Evolutionary conservation across 2,888 invertebrate species (phyloP), one percentile per base, ranked within the genome.

Genomic region (Tribolium freemani): DNA sequence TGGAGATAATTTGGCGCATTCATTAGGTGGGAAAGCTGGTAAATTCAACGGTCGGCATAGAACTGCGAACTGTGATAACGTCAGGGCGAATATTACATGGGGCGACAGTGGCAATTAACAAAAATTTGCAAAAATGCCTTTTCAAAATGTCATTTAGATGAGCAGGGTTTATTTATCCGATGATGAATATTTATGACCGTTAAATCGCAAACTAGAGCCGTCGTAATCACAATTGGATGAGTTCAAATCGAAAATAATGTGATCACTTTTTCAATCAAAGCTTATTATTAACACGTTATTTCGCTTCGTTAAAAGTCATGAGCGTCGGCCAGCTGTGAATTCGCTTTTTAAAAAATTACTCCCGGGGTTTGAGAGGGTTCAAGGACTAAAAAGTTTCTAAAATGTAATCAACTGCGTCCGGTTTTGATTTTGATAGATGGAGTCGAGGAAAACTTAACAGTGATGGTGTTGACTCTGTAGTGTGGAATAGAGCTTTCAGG

Each of bases 1-100:
- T 72, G 61, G 73, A 73, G 75, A 76, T 76, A 73, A 76, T 75
- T 75, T 72, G 71, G 73, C 67, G 73, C 69, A 64, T 73, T 73
- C 73, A 69, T 75, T 74, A 72, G 66, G 71, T 53, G 68, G 58
- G 76, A 69, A 68, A 69, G 57, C 58, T 75, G 71, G 58, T 72
- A 70, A 75, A 68, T 74, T 66, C 20, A 51, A 38, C 72, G 46
- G 54, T 38, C 72, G 57, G 71, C 53, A 69, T 69, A 61, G 70
- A 58, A 66, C 61, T 73, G 73, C 71, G 60, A 71, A 51, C 51
- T 50, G 69, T 69, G 76, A 76, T 76, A 76, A 76, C 74, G 76
- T 69, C 74, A 66, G 57, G 13, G 16, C 50, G 66, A 56, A 70
- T 61, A 67, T 60, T 73, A 69, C 69, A 63, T 54, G 54, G 72